Evolutionary conservation across 2,113 vertebrate species (phyloP), one percentile per base, ranked within the genome.

Genomic region (Takifugu bimaculatus): DNA sequence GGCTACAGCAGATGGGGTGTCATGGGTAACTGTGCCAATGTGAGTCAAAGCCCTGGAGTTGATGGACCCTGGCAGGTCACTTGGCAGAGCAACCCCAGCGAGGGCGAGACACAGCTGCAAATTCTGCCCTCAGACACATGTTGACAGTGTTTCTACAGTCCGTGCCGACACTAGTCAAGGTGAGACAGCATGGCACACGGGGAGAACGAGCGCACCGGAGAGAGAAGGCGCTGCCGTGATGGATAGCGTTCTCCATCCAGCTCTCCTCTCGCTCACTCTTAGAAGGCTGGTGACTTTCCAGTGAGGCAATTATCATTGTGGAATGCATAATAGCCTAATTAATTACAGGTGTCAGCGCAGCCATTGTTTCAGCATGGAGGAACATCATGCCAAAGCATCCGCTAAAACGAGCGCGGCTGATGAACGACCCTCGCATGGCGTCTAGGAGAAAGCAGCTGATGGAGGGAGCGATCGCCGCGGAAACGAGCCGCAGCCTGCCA

Each of bases 241-340:
- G 93, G 94, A 99, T 96, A 91, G 90, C 79, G 60, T 88, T 89
- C 88, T 87, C 81, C 84, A 71, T 78, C 91, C 63, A 88, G 88
- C 90, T 90, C 92, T 86, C 88, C 93, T 93, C 88, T 92, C 53
- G 88, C 91, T 91, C 90, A 91, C 88, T 80, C 86, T 86, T 78
- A 82, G 78, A 94, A 92, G 93, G 91, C 94, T 94, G 94, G 95
- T 96, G 96, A 96, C 93, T 98, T 94, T 95, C 92, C 95, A 95
- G 94, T 94, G 93, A 94, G 93, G 95, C 95, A 98, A 99, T 99
- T 99, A 99, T 97, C 94, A 93, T 95, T 91, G 92, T 80, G 88
- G 94, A 96, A 97, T 95, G 93, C 91, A 93, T 97, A 99, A 99
- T 97, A 93, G 94, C 91, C 95, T 97, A 98, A 99, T 99, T 99